Evolutionary conservation across 2,888 invertebrate species (phyloP), one percentile per base, ranked within the genome.

Genomic region (Cancer borealis): DNA sequence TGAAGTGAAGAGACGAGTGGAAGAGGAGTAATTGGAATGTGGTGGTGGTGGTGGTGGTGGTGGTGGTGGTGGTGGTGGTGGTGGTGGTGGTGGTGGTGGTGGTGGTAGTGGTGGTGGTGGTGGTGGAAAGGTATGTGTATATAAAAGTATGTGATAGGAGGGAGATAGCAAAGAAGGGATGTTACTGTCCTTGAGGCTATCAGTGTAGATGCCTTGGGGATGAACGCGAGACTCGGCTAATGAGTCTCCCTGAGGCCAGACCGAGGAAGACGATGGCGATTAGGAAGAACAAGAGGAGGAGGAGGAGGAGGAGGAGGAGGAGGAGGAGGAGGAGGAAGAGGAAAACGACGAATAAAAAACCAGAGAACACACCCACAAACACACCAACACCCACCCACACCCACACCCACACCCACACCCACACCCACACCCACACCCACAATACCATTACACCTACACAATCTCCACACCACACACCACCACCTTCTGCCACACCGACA

Each of bases 381-480:
- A 60, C 60, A 60, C 60, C 17, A 17, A 60, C 60, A 79, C 73
- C n/a, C 73, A 79, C 73, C 26, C 73, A 79, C 73, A 79, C 73
- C n/a, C 49, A 49, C 49, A 49, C 49, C 5, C 49, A 49, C 49
- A 49, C 49, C 5, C 49, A 49, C 49, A 49, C 49, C 5, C 49
- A 49, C 49, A 49, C 49, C 5, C 49, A 49, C 49, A 49, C 49
- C 5, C 49, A 49, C 49, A 49, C 49, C 5, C 49, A 49, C 49
- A 49, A 49, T 10, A 49, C 49, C 5, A 5, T 10, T 10, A 5
- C 49, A 49, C 49, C 5, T 10, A 49, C 49, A 49, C 49, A 49
- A 5, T 49, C 49, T 10, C 10, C 49, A 5, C 49, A 39, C 39
- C 21, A 79, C 73, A 79, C 26, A 0, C 0, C 73, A 17, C 21